Conservation (phyloP, 2,113 vertebrate genomes). For the Trachemys scripta region DNA sequence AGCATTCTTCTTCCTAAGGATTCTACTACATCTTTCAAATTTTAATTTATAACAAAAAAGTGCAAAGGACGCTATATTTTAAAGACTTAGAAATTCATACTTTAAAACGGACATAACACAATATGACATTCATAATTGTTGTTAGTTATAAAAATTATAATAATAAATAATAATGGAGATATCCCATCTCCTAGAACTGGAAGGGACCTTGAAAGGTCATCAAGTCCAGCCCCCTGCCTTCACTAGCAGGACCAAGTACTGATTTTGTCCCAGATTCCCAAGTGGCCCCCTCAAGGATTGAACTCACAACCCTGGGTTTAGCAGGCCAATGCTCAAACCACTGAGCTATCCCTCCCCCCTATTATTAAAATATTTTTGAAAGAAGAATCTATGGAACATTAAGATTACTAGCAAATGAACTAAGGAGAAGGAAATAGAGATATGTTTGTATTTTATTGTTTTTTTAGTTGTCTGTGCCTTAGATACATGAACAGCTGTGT, state of each 20-base stretch:
- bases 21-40: background rate
- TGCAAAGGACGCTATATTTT: background rate
- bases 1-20: accelerated
- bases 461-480: background rate
- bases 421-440: background rate
- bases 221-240: too few species aligned
- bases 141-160: background rate
- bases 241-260: too few species aligned
- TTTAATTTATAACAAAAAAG: background rate
- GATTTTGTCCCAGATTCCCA: too few species aligned
- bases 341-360: too few species aligned
- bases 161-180: too few species aligned
- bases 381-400: background rate
- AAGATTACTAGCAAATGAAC: background rate
- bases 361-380: accelerated
- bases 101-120: background rate
- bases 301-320: too few species aligned
- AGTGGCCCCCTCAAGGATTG: too few species aligned
- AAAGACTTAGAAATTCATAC: background rate
- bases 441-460: background rate
- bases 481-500: background rate
- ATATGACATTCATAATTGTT: background rate
- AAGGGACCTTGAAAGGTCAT: too few species aligned
- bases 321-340: too few species aligned
- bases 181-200: too few species aligned